These are phyloP conservation scores for Aythya baeri DNA, from an alignment of 2,113 vertebrate species.

Conservation along the genomic window DNA sequence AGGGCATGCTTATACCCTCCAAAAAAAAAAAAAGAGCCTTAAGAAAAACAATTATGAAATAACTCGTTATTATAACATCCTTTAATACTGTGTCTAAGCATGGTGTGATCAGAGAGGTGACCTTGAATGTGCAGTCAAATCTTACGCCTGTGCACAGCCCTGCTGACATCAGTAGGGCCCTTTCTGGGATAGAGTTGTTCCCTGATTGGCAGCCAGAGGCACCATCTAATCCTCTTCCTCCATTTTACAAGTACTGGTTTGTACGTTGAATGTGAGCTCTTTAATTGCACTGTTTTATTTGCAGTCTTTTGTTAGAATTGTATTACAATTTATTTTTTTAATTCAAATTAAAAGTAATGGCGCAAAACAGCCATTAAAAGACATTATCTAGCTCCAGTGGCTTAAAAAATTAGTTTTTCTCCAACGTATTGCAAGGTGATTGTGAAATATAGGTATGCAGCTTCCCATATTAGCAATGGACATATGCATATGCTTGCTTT, in stretches of 20 bases:
- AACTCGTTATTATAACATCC: too few species aligned
- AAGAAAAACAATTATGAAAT: too few species aligned
- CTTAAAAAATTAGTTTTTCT: conserved; percentile 76
- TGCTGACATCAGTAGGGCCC: neutral
- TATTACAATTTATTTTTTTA: neutral
- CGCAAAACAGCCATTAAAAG: conserved; percentile 67
- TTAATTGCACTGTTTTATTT: conserved; percentile 29
- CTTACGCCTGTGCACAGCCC: neutral
- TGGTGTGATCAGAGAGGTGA: neutral
- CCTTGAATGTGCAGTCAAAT: neutral
- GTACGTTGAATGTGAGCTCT: neutral
- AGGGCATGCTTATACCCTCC: neutral
- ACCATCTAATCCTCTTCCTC: neutral
- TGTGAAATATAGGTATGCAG: conserved; percentile 50
- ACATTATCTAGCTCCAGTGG: conserved; percentile 71
- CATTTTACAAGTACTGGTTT: neutral
- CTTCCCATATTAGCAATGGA: neutral
- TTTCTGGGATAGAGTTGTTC: neutral
- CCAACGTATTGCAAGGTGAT: conserved; percentile 4
- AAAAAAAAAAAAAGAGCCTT: neutral
- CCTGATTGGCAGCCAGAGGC: neutral
- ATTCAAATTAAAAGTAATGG: conserved; percentile 72
- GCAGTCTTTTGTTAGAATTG: too few species aligned
- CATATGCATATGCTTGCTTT: neutral
- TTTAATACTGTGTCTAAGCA: neutral